Conservation (phyloP, 2,113 vertebrate genomes). For the Malurus elegans region DNA sequence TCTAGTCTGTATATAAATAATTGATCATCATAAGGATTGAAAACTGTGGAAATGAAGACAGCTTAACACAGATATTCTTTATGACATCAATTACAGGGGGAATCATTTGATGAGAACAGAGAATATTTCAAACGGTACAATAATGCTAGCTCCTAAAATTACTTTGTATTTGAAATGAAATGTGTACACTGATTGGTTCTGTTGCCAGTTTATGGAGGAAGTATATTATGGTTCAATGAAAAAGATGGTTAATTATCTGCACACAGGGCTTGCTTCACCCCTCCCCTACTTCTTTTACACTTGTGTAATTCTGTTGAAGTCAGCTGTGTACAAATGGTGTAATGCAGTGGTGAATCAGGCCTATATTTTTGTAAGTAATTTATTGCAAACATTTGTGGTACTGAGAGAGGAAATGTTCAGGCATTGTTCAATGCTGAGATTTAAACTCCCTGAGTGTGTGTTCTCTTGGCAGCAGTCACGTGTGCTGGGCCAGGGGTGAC, state of each 20-base stretch:
- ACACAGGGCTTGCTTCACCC: not conserved
- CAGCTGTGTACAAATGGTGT: conserved; percentile 23
- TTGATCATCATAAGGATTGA: conserved; percentile 78
- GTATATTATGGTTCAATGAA: conserved; percentile 62
- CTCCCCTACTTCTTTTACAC: not conserved
- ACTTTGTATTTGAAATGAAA: conserved; percentile 75
- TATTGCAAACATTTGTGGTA: conserved; percentile 4
- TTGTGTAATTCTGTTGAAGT: not conserved
- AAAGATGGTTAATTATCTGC: conserved; percentile 68
- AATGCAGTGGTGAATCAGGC: conserved; percentile 14
- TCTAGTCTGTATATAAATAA: conserved; percentile 77
- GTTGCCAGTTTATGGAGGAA: conserved; percentile 57
- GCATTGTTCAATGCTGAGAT: not conserved
- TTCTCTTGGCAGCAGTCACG: not conserved
- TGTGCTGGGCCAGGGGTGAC: not conserved
- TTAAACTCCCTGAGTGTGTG: not conserved
- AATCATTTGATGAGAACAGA: conserved; percentile 77
- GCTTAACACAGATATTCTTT: conserved; percentile 80
- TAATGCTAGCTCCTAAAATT: conserved; percentile 72
- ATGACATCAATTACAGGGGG: conserved; percentile 79
- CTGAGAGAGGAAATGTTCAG: not conserved
- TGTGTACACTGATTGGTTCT: conserved; percentile 57
- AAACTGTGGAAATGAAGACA: conserved; percentile 74
- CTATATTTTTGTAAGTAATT: conserved; percentile 46
- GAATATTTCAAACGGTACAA: conserved; percentile 76